Percentiles rank a stretch among this genome's conserved stretches.
Evolutionary conservation across 2,888 invertebrate genomes (phyloP).

Genomic region (Philonicus albiceps): DNA sequence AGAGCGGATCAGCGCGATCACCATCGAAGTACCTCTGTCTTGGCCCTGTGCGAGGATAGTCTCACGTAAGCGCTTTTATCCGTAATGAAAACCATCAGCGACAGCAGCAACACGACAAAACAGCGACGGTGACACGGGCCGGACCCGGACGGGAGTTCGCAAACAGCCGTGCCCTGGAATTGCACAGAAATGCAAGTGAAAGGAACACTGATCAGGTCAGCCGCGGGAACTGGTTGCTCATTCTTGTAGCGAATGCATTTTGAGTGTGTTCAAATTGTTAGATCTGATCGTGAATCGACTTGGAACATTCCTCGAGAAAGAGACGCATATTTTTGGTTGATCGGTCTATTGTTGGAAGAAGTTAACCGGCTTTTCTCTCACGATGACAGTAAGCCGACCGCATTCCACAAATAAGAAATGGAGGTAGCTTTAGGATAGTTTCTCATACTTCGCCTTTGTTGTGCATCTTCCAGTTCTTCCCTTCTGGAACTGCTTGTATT

Average conservation of each 20-base stretch:
- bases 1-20: background rate
- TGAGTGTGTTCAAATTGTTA: background rate
- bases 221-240: background rate
- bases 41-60: background rate
- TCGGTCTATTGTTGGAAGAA: background rate
- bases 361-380: slow-evolving; percentile 4
- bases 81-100: background rate
- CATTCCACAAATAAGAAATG: slow-evolving; percentile 6
- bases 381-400: slow-evolving; percentile 19
- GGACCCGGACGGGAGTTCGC: background rate
- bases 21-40: background rate
- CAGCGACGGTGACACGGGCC: background rate
- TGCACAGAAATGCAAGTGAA: background rate
- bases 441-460: background rate
- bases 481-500: background rate
- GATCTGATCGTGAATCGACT: background rate
- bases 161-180: background rate
- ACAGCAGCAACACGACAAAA: background rate
- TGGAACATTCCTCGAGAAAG: background rate
- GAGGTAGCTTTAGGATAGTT: background rate
- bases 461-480: background rate
- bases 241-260: background rate
- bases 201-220: background rate
- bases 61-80: background rate
- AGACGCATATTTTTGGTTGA: background rate